phyloP scores from a whole-genome alignment of 2,113 vertebrate genomes.

The Clupea harengus region DNA sequence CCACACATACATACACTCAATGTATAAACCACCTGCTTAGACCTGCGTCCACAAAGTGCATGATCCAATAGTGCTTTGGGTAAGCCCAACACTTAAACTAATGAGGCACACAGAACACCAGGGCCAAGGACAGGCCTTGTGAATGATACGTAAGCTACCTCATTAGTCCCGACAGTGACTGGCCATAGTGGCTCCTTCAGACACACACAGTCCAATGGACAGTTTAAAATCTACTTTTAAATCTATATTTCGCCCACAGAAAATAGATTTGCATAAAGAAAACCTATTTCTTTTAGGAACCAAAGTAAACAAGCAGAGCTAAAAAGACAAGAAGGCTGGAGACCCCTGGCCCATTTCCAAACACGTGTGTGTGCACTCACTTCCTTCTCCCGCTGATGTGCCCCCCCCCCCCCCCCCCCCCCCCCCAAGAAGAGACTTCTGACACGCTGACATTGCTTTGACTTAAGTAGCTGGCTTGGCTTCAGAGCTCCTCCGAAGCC shows the following conservation, averaged over 20 bases:
- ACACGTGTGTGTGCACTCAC: not conserved
- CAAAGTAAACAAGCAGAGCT: not conserved
- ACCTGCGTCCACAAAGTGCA: not conserved
- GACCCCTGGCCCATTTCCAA: not conserved
- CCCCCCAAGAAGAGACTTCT: not conserved
- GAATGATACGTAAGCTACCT: not conserved
- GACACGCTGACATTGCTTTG: not conserved
- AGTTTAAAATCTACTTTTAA: not conserved
- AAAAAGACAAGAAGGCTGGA: not conserved
- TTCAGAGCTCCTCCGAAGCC: not conserved
- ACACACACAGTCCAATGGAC: not conserved
- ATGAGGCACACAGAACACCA: not conserved
- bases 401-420: not conserved
- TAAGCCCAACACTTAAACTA: constrained; percentile 5
- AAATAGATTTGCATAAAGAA: too few species aligned
- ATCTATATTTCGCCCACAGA: not conserved
- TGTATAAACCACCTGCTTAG: constrained; percentile 41
- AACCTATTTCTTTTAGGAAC: too few species aligned
- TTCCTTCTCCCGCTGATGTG: not conserved
- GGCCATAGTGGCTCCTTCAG: not conserved
- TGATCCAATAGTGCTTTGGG: not conserved
- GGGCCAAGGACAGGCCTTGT: not conserved
- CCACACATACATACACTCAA: not conserved
- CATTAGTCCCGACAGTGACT: not conserved
- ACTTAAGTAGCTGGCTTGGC: not conserved